Conservation (phyloP, 2,888 invertebrate species). For the Chrysolina haemoptera region DNA sequence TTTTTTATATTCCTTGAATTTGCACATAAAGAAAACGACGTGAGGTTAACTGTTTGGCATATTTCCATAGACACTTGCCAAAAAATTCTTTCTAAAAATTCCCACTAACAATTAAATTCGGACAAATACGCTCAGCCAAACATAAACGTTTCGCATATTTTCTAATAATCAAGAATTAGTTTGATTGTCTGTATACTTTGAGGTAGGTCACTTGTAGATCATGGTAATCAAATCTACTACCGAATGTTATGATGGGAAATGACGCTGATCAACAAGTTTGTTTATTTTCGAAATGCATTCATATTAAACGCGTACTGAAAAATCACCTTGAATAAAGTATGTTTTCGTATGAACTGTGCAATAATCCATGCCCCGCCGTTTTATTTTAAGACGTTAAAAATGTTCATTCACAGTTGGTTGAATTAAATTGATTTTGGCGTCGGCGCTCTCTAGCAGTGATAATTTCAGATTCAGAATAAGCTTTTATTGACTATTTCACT, state of each 20-base stretch:
- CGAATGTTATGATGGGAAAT: slow-evolving; percentile 1
- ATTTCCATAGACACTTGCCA: slow-evolving; percentile 35
- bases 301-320: slow-evolving; percentile 22
- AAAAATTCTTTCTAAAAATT: slow-evolving; percentile 38
- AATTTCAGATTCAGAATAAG: neutral
- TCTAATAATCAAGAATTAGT: neutral
- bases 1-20: slow-evolving; percentile 4
- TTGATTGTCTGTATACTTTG: neutral
- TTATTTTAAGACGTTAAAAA: slow-evolving; percentile 25
- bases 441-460: slow-evolving; percentile 26
- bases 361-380: slow-evolving; percentile 11
- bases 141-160: neutral
- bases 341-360: slow-evolving; percentile 22
- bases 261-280: neutral
- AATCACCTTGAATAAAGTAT: slow-evolving; percentile 28
- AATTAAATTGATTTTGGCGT: slow-evolving; percentile 19
- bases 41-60: slow-evolving; percentile 39
- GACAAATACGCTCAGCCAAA: neutral
- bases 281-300: slow-evolving; percentile 23
- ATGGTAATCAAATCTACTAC: neutral
- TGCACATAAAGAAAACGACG: slow-evolving; percentile 26
- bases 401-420: slow-evolving; percentile 20
- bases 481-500: no score
- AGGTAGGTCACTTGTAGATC: neutral
- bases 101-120: slow-evolving; percentile 23